These are phyloP conservation scores for Zoanthus sansibaricus DNA, from an alignment of 92 coral and sea anemone species.

Conservation along the genomic window DNA sequence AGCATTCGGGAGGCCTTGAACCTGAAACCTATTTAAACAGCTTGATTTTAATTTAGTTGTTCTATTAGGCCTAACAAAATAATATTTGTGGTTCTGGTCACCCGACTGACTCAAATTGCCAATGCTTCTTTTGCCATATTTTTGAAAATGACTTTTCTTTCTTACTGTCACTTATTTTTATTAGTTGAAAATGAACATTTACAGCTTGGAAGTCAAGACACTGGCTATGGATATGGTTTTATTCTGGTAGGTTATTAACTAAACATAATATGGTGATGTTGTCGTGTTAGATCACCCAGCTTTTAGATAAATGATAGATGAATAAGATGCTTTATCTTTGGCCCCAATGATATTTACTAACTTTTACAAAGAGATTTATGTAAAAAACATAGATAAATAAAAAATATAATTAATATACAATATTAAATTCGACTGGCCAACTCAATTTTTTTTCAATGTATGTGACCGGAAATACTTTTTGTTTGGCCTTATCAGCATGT, in stretches of 20 bases:
- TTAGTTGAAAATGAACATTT: too few species aligned
- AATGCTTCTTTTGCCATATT: neutral
- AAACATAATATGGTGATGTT: too few species aligned
- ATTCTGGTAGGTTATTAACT: too few species aligned
- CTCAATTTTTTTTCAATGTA: neutral
- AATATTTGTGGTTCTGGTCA: neutral
- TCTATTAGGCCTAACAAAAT: neutral
- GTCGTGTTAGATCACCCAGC: neutral
- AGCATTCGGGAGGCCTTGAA: slow-evolving; percentile 41
- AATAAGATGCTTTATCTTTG: too few species aligned
- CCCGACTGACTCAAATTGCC: neutral
- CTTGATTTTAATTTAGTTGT: neutral
- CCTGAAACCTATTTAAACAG: neutral
- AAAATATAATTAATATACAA: too few species aligned
- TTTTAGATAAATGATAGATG: too few species aligned
- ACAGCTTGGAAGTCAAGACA: too few species aligned
- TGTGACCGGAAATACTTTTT: neutral
- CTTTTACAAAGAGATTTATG: too few species aligned
- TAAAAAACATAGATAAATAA: too few species aligned
- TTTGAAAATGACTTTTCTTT: neutral
- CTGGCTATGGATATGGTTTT: too few species aligned
- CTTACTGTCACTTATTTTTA: slow-evolving; percentile 25
- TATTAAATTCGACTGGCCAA: neutral
- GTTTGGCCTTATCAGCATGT: slow-evolving; percentile 1
- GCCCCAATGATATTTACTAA: slow-evolving; percentile 3